Base-by-base conservation (phyloP, 2,888 invertebrate genomes). In the Rugalucina vietnamica region DNA sequence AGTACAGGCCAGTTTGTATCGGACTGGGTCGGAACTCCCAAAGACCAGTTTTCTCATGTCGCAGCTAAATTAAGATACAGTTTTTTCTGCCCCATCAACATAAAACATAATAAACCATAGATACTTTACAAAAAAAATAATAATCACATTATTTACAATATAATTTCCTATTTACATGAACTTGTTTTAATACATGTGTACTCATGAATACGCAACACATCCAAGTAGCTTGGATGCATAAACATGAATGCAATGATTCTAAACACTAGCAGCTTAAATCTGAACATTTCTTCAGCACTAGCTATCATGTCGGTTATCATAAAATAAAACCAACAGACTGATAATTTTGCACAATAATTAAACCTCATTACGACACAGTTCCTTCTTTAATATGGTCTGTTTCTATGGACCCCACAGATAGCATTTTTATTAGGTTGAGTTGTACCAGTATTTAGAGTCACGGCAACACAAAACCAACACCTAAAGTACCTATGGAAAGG, bases 121-220 rank as follows among this genome's bases (percentile, higher is more conserved):
- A 12, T 43, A 43, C 18, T 12, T 43, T 65, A 65, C 65, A 65
- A 34, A 65, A 65, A 60, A 12, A 21, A 4, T 65, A 34, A 8
- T 65, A 32, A 34, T 65, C 65, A 65, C 8, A 65, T 12, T 65
- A 65, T 65, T 21, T 65, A 65, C 65, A 65, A 8, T 65, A 65
- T 65, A 65, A 65, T 65, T 65, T 65, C 34, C 34, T 65, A 65
- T 65, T 27, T 65, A 65, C 65, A 65, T 65, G 65, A 65, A 65
- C 65, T 18, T 65, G 34, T n/a, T n/a, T n/a, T n/a, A n/a, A n/a
- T n/a, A 5, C 32, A 65, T 65, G 32, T 65, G 65, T 65, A 34
- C n/a, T 65, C 34, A 65, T 65, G 24, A 65, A 65, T 34, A 65
- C 34, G 29, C 54, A 54, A 54, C 5, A 54, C 12, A 54, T n/a